These are phyloP conservation scores for Cataglyphis cursor DNA, from an alignment of 2,888 invertebrate genomes.

Conservation along the genomic window DNA sequence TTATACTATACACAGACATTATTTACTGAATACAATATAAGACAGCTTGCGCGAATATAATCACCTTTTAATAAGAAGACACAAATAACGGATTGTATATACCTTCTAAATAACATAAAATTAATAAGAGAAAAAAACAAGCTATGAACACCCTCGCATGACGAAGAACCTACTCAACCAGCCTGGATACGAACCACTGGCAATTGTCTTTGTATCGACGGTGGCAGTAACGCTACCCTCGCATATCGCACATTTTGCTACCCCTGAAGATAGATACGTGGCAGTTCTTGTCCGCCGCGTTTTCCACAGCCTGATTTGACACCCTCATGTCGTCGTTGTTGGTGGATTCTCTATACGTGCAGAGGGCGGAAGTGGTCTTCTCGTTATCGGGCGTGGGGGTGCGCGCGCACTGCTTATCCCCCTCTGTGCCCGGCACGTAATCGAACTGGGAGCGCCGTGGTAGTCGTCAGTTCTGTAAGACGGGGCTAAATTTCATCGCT, in stretches of 20 bases:
- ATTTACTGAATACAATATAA: neutral
- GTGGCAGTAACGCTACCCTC: slow-evolving; percentile 45
- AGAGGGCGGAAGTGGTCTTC: slow-evolving; percentile 44
- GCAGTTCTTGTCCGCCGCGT: slow-evolving; percentile 49
- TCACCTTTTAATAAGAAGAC: neutral
- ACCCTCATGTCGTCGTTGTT: slow-evolving; percentile 47
- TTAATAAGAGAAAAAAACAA: slow-evolving; percentile 11
- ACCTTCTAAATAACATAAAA: neutral
- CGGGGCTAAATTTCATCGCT: slow-evolving; percentile 65
- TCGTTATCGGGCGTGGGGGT: slow-evolving; percentile 69
- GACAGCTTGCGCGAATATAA: neutral
- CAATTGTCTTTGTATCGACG: slow-evolving; percentile 66
- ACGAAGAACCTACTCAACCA: slow-evolving; percentile 19
- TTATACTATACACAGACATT: neutral
- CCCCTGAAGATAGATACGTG: slow-evolving; percentile 39
- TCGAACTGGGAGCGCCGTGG: slow-evolving; percentile 86
- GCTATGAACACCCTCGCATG: slow-evolving; percentile 14
- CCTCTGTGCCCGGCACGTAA: slow-evolving; percentile 82
- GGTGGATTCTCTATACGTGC: slow-evolving; percentile 14
- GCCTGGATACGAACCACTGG: slow-evolving; percentile 67
- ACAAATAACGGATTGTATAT: neutral
- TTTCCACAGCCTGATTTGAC: slow-evolving; percentile 47
- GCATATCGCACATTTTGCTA: slow-evolving; percentile 26
- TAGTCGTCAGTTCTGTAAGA: slow-evolving; percentile 79
- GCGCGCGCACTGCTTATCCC: slow-evolving; percentile 83